phyloP scores from a whole-genome alignment of 2,888 invertebrate genomes.

The Orchesella flavescens region DNA sequence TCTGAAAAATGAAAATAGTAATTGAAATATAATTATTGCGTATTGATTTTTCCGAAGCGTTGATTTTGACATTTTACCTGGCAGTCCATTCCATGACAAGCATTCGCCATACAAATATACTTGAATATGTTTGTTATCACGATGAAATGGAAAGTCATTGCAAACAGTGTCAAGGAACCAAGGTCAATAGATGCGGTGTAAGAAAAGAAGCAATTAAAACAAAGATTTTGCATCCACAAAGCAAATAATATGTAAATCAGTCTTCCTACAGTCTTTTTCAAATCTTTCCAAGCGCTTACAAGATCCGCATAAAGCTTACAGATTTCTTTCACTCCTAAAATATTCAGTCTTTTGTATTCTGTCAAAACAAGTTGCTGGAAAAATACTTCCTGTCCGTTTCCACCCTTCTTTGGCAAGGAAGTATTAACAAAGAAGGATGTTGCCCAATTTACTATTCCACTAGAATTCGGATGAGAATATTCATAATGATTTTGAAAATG shows the following conservation, averaged over 20 bases:
- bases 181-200: slow-evolving; percentile 20
- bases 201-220: slow-evolving; percentile 31
- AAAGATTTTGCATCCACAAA: slow-evolving; percentile 32
- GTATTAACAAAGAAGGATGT: too few relatives aligned
- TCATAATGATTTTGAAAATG: background rate
- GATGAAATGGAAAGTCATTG: slow-evolving; percentile 29
- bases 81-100: slow-evolving; percentile 16
- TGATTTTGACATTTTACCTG: slow-evolving; percentile 27
- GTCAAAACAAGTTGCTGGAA: too few relatives aligned
- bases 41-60: too few relatives aligned
- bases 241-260: slow-evolving; percentile 17
- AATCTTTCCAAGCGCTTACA: background rate
- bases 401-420: too few relatives aligned
- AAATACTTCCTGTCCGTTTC: too few relatives aligned
- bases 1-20: slow-evolving; percentile 6
- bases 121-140: slow-evolving; percentile 24
- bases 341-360: too few relatives aligned
- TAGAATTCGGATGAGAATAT: too few relatives aligned
- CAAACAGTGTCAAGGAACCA: background rate
- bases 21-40: too few relatives aligned
- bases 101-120: slow-evolving; percentile 25
- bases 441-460: too few relatives aligned
- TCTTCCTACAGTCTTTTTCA: background rate
- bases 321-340: too few relatives aligned
- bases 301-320: background rate